Percentiles rank a stretch among this genome's conserved stretches.
Conservation (phyloP, 2,113 vertebrate species). For the Urocolius indicus region DNA sequence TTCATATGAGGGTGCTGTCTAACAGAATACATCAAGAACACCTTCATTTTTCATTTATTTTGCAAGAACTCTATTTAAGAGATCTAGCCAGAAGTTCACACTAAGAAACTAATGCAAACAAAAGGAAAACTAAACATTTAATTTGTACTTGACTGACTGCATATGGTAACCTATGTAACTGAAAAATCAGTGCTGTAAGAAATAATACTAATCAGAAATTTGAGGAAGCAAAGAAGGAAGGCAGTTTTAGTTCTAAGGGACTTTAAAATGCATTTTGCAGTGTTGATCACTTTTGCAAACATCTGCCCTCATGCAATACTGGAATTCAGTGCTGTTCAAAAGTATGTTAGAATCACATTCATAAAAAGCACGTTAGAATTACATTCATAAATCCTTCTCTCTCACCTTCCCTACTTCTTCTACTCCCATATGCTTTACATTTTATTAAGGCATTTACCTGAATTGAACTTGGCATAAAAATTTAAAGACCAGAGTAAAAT, state of each 20-base stretch:
- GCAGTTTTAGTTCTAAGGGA: neutral
- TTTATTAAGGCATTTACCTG: conserved; percentile 13
- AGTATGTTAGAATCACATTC: neutral
- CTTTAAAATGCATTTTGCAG: neutral
- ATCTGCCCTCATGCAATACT: neutral
- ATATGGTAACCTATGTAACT: neutral
- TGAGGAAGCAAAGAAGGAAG: neutral
- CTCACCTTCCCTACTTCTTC: neutral
- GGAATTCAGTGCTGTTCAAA: neutral
- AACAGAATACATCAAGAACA: neutral
- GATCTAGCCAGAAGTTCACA: neutral
- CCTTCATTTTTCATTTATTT: neutral
- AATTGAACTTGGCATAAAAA: conserved; percentile 16
- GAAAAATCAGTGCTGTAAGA: neutral
- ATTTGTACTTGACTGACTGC: neutral
- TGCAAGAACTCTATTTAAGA: neutral
- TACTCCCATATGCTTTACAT: neutral
- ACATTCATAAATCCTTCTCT: conserved; percentile 9
- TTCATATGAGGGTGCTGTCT: neutral
- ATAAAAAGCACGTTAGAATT: neutral
- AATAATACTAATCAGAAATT: neutral
- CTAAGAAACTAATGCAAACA: neutral
- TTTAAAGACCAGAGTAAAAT: neutral
- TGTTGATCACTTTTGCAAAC: conserved; percentile 10
- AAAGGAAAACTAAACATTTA: neutral